Conservation (phyloP, 2,113 vertebrate genomes). For the Glareola pratincola region DNA sequence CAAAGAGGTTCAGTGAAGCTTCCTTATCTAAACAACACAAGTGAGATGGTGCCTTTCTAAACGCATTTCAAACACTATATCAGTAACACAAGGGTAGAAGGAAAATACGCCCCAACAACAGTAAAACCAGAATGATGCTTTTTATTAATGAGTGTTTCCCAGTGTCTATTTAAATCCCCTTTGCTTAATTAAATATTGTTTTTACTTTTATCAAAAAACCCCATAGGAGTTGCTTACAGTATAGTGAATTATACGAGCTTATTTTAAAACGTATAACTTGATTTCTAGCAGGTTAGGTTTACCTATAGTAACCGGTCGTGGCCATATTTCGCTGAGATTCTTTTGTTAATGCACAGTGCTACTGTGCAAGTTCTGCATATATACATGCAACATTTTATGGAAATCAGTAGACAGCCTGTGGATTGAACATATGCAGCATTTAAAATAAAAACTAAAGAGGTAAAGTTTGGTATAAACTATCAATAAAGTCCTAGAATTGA, state of each 20-base stretch:
- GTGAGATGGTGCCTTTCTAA: conserved; percentile 47
- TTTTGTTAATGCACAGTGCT: neutral
- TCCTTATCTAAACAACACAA: conserved; percentile 40
- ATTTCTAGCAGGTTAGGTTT: neutral
- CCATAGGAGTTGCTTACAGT: neutral
- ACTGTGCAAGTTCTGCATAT: neutral
- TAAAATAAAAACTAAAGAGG: neutral
- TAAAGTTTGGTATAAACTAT: neutral
- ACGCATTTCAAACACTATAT: neutral
- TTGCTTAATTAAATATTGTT: neutral
- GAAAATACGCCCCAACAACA: neutral
- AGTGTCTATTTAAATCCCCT: neutral
- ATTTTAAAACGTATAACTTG: neutral
- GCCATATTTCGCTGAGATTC: neutral
- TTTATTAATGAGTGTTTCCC: neutral
- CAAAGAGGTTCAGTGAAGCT: conserved; percentile 46
- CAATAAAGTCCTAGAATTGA: neutral
- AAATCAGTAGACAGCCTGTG: neutral
- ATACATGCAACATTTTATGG: neutral
- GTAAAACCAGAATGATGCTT: neutral
- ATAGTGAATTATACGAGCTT: neutral
- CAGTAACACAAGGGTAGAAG: neutral
- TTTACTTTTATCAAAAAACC: neutral
- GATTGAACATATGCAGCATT: neutral
- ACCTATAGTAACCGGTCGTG: neutral